Evolutionary conservation across 2,888 invertebrate genomes (phyloP), one percentile per base, ranked within the genome.

Genomic region (Adelognathus sp.): DNA sequence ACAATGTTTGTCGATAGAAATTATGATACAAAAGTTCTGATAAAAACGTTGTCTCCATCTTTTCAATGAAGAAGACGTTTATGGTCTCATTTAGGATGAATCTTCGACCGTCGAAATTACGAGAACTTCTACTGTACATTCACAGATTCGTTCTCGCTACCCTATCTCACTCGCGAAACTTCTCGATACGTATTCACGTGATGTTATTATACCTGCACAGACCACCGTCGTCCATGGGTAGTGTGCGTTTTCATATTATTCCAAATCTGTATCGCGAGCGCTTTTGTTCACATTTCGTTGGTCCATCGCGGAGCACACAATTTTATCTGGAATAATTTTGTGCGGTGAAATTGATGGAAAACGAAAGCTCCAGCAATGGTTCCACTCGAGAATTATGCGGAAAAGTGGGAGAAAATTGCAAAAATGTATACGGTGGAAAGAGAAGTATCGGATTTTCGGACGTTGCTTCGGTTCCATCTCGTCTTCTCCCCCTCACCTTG

Each of bases 381-480:
- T 69, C 27, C 58, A 3, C 9, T 9, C 33, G 69, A 5, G 9
- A 11, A n/a, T n/a, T 41, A n/a, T n/a, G 16, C 7, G 9, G 16
- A 46, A 31, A 11, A 27, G 36, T 0, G 46, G 36, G n/a, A 21
- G 16, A 7, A 29, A 18, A 46, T 69, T 69, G 46, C 58, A 31
- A 64, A 64, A 41, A 21, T n/a, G n/a, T n/a, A n/a, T 21, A 54
- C 41, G 21, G 24, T 56, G 29, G 63, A 54, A 54, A 21, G 56
- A 60, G 46, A 16, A 63, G 33, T 33, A 41, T 72, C 54, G 44
- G 24, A 72, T 33, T 63, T 72, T 63, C 44, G 46, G 56, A 24
- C 46, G 18, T 18, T n/a, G 54, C 16, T 36, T 54, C 46, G 18
- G 27, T 27, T 41, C 33, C 56, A 18, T 46, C 29, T 44, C 44